Evolutionary conservation across 92 coral and sea anemone genomes (phyloP), one percentile per base, ranked within the genome.

Genomic region (Nematostella vectensis): DNA sequence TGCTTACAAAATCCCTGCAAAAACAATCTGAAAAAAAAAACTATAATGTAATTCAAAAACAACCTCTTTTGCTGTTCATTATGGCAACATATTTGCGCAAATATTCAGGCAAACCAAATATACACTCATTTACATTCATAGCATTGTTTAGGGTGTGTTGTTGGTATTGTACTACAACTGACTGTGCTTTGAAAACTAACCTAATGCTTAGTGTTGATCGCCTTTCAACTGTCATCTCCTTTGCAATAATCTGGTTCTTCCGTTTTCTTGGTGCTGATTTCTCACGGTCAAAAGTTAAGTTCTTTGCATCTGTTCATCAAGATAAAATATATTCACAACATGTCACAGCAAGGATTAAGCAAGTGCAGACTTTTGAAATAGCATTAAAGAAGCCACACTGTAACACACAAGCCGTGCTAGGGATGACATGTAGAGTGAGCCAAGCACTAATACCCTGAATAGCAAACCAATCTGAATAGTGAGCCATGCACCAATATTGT

Each of bases 181-280:
- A n/a, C n/a, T n/a, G n/a, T n/a, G n/a, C n/a, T n/a, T 36, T 8
- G 15, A 36, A 36, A 15, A 15, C 42, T 36, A 8, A 89, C 98
- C 98, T 86, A 43, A 91, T 88, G 58, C 98, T 86, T 48, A 91
- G 50, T 15, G 98, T 85, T n/a, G 98, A 91, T 52, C 65, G 82
- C 59, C 98, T 85, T 63, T 91, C 93, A 16, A 76, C 67, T 38
- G 78, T 75, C 83, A 75, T 83, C n/a, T 91, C 96, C 60, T 81
- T 83, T 17, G 75, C 96, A 29, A 54, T 67, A 68, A 85, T 60
- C 70, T 91, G 84, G 16, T 70, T 82, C 49, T 86, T 91, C 33
- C 98, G 59, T 64, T 87, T 91, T 68, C 78, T 85, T 3, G 82
- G 89, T 29, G 88, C 82, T 49, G 82, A 68, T 69, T 91, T 91